Evolutionary conservation across 92 coral and sea anemone genomes (phyloP).

Genomic region (Porites rus): DNA sequence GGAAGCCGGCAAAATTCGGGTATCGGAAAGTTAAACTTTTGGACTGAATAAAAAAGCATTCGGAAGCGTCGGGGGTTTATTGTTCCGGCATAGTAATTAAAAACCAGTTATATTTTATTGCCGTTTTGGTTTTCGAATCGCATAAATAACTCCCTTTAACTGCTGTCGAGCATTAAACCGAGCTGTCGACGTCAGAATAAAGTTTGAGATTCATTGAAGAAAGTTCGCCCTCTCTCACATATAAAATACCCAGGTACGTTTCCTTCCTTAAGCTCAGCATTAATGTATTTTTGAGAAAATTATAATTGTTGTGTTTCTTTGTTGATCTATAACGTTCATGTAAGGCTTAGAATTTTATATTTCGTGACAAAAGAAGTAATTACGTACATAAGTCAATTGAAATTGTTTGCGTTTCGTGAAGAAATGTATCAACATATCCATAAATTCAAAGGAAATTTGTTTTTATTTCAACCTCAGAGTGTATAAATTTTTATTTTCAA

Average conservation of each 20-base stretch:
- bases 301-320: no score
- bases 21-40: constrained; percentile 20
- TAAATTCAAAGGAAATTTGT: no score
- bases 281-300: no score
- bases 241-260: constrained; percentile 2
- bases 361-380: no score
- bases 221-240: neutral
- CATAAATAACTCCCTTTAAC: constrained; percentile 15
- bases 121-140: neutral
- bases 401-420: no score
- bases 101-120: constrained; percentile 5
- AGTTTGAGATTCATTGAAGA: neutral
- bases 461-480: no score
- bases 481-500: no score
- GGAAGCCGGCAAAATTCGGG: constrained; percentile 17
- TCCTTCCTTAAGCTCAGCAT: neutral
- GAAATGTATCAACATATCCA: no score
- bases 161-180: neutral
- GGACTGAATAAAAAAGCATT: neutral
- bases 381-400: no score
- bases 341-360: no score
- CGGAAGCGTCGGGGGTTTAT: constrained; percentile 10
- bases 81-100: constrained; percentile 39
- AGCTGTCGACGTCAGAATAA: neutral
- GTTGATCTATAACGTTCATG: no score